Evolutionary conservation across 2,888 invertebrate genomes (phyloP).

Genomic region (Sinelater perroti): DNA sequence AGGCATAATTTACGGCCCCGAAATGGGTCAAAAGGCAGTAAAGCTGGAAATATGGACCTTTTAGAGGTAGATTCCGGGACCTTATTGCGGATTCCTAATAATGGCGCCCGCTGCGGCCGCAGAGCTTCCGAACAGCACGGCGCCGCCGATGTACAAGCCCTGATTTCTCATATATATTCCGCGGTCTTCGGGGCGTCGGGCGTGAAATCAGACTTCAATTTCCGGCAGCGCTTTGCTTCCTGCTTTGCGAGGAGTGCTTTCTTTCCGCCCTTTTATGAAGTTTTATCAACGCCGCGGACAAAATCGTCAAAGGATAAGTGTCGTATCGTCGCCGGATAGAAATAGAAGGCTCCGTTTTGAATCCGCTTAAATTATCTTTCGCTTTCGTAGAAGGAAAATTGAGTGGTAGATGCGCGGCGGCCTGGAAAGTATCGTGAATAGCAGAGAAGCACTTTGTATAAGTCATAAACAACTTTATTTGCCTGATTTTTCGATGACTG

Average conservation of each 20-base stretch:
- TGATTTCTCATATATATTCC: conserved; percentile 49
- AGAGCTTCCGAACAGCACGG: conserved; percentile 17
- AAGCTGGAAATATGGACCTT: conserved; percentile 26
- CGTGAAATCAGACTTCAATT: conserved; percentile 50
- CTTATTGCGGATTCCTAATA: conserved; percentile 23
- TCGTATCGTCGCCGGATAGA: conserved; percentile 17
- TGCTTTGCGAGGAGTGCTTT: conserved; percentile 33
- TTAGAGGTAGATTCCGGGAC: conserved; percentile 17
- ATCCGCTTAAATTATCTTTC: no score
- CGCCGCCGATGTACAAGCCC: conserved; percentile 26
- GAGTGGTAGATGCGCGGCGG: no score
- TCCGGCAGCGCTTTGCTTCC: conserved; percentile 44
- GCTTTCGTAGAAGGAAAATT: no score
- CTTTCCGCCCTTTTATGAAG: conserved; percentile 28
- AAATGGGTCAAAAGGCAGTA: conserved; percentile 25
- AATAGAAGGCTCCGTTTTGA: no score
- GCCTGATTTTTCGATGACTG: no score
- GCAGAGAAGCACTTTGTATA: no score
- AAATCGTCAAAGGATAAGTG: conserved; percentile 18
- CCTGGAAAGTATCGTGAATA: no score
- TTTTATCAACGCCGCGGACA: conserved; percentile 11
- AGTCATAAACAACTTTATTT: no score
- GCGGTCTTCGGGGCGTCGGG: conserved; percentile 45
- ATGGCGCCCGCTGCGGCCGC: conserved; percentile 15
- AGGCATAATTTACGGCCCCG: conserved; percentile 15